Evolutionary conservation across 2,888 invertebrate species (phyloP).

Genomic region (Ochlodes sylvanus): DNA sequence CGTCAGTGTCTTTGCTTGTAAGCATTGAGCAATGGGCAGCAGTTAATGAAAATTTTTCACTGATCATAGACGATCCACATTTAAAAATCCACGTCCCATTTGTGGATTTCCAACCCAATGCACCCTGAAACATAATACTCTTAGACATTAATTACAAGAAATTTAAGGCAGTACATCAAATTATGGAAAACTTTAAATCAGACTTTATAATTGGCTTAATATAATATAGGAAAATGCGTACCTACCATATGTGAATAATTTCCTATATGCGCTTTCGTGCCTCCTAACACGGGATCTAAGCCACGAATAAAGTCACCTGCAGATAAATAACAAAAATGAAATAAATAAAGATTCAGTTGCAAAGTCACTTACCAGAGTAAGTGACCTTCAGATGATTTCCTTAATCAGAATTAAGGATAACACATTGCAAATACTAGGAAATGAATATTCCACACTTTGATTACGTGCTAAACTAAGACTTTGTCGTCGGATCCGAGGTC

Average conservation of each 20-base stretch:
- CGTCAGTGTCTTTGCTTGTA: slow-evolving; percentile 42
- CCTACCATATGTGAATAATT: slow-evolving; percentile 8
- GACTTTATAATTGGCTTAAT: too few species aligned
- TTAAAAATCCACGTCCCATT: slow-evolving; percentile 46
- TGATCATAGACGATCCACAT: slow-evolving; percentile 87
- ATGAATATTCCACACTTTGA: too few species aligned
- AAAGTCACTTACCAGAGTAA: too few species aligned
- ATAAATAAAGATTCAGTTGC: too few species aligned
- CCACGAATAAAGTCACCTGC: slow-evolving; percentile 8
- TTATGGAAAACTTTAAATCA: not conserved
- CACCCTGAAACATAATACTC: slow-evolving; percentile 42
- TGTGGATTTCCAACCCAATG: slow-evolving; percentile 47
- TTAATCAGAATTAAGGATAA: too few species aligned
- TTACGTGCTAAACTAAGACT: too few species aligned
- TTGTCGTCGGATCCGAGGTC: too few species aligned
- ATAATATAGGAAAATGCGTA: not conserved
- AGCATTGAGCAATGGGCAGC: slow-evolving; percentile 85
- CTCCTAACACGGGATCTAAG: slow-evolving; percentile 6
- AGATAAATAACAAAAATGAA: not conserved
- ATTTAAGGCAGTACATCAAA: not conserved
- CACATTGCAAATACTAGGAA: too few species aligned
- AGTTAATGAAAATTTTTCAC: slow-evolving; percentile 84
- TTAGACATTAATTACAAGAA: too few species aligned
- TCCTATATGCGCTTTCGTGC: slow-evolving; percentile 2
- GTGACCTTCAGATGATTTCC: too few species aligned